phyloP scores from a whole-genome alignment of 2,888 invertebrate species.

The Mythimna vitellina region DNA sequence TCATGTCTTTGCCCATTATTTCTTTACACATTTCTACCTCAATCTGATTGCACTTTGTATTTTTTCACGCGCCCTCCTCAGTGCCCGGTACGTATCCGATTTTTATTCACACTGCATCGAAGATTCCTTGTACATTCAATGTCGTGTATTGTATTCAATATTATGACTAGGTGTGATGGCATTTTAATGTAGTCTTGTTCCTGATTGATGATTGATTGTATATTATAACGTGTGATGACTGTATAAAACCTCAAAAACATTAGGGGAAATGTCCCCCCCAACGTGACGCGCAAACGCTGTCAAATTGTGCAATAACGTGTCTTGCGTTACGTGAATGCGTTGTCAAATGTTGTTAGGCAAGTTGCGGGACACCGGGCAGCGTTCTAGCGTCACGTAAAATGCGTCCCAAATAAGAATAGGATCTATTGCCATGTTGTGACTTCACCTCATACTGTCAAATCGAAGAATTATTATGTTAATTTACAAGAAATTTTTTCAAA shows the following conservation, averaged over 20 bases:
- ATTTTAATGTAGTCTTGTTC: constrained; percentile 43
- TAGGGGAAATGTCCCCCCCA: no score
- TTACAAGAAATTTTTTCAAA: no score
- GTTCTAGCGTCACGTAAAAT: no score
- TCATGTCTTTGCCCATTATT: not conserved
- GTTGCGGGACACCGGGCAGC: no score
- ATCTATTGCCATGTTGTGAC: no score
- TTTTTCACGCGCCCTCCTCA: constrained; percentile 77
- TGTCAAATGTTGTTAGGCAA: no score
- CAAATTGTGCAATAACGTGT: no score
- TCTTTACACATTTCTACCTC: not conserved
- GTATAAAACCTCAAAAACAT: not conserved
- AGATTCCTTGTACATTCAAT: constrained; percentile 53
- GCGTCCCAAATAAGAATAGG: no score
- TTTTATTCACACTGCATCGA: constrained; percentile 65
- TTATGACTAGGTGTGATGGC: constrained; percentile 47
- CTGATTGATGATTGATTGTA: constrained; percentile 30
- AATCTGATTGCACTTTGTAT: constrained; percentile 57
- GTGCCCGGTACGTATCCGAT: constrained; percentile 84
- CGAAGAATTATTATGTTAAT: no score
- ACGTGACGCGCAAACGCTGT: no score
- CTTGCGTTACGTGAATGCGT: no score
- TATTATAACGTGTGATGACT: constrained; percentile 15
- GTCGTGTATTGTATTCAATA: constrained; percentile 64
- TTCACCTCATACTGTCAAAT: no score